phyloP scores from a whole-genome alignment of 2,888 invertebrate genomes.

The Lordiphosa fenestrarum region DNA sequence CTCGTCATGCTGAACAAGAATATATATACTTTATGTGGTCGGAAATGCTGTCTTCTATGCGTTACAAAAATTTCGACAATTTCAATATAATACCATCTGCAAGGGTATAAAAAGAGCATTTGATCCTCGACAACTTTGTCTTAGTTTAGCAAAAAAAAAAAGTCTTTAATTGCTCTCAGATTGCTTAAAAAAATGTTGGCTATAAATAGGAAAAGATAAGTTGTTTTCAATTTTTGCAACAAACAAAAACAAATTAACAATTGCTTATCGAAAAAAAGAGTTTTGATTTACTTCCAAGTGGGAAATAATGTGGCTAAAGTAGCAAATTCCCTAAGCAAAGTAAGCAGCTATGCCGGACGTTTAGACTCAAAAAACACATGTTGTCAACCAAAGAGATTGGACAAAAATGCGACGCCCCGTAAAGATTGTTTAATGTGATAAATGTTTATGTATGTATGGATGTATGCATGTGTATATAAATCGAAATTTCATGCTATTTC shows the following conservation, averaged over 20 bases:
- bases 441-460: slow-evolving; percentile 11
- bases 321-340: too few relatives aligned
- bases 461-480: slow-evolving; percentile 8
- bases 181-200: slow-evolving; percentile 5
- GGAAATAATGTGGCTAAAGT: slow-evolving; percentile 1
- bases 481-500: slow-evolving; percentile 37
- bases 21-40: too few relatives aligned
- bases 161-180: slow-evolving; percentile 17
- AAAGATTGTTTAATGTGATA: slow-evolving; percentile 46
- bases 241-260: slow-evolving; percentile 1
- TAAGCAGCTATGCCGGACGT: too few relatives aligned
- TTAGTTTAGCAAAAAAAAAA: background rate
- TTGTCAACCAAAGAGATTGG: background rate
- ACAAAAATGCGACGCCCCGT: slow-evolving; percentile 31
- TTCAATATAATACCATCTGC: too few relatives aligned
- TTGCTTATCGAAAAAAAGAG: slow-evolving; percentile 7
- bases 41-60: too few relatives aligned
- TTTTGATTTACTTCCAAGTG: slow-evolving; percentile 4
- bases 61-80: too few relatives aligned
- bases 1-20: too few relatives aligned
- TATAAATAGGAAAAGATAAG: slow-evolving; percentile 20
- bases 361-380: slow-evolving; percentile 12
- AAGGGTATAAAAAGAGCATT: slow-evolving; percentile 10
- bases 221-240: background rate
- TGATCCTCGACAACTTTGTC: background rate